These are phyloP conservation scores for Chanos chanos DNA, from an alignment of 2,797 vertebrate species.

Conservation along the genomic window DNA sequence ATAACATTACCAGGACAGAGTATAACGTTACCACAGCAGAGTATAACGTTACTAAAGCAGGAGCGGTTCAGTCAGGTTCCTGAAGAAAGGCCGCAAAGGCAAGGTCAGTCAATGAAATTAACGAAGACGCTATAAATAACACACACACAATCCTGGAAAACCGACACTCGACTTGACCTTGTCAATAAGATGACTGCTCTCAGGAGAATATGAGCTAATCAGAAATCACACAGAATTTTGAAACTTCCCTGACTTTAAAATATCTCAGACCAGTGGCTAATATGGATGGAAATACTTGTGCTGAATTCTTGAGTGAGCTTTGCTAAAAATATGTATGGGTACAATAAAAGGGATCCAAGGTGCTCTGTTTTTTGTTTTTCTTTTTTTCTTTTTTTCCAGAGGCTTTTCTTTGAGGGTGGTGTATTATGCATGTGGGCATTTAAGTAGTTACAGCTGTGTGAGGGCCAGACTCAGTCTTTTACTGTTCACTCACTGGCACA, in stretches of 20 bases:
- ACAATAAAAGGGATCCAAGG: slow-evolving; percentile 9
- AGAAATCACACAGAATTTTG: no score
- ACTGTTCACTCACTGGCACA: slow-evolving; percentile 28
- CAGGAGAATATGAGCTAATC: background rate
- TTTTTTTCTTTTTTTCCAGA: no score
- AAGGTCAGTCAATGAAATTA: slow-evolving; percentile 17
- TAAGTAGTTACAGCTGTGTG: slow-evolving; percentile 36
- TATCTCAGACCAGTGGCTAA: no score
- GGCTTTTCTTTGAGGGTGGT: slow-evolving; percentile 24
- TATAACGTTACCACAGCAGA: slow-evolving; percentile 27
- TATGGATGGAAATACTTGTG: no score
- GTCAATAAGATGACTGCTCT: slow-evolving; percentile 7
- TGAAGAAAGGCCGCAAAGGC: slow-evolving; percentile 2
- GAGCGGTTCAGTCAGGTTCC: no score
- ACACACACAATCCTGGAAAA: background rate
- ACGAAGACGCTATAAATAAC: slow-evolving; percentile 29
- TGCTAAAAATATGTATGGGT: background rate
- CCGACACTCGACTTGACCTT: slow-evolving; percentile 21
- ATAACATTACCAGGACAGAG: no score
- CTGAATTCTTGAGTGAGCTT: background rate
- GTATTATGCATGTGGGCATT: slow-evolving; percentile 25
- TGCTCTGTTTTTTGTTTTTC: slow-evolving; percentile 28
- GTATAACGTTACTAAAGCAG: no score
- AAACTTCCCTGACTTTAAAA: no score
- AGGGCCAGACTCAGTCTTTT: slow-evolving; percentile 34